Evolutionary conservation across 2,113 vertebrate genomes (phyloP).

Genomic region (Strix uralensis): DNA sequence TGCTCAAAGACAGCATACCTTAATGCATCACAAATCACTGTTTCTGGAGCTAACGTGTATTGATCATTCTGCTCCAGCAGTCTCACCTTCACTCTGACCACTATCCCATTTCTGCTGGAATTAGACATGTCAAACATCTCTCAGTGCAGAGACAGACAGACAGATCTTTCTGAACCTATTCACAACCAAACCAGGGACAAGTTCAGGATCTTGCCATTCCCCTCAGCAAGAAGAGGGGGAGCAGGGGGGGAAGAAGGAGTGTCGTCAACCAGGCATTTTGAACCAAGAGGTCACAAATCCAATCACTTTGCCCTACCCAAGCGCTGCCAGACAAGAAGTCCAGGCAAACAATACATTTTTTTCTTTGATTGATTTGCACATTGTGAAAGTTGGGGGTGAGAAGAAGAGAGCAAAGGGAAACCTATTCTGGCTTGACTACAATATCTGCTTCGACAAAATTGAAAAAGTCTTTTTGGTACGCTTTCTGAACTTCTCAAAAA

Average conservation of each 20-base stretch:
- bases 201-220: not conserved
- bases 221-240: not conserved
- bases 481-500: slow-evolving; percentile 13
- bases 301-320: slow-evolving; percentile 17
- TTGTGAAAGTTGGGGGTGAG: slow-evolving; percentile 24
- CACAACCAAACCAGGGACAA: not conserved
- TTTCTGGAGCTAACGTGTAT: not conserved
- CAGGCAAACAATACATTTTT: slow-evolving; percentile 2
- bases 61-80: not conserved
- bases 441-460: slow-evolving; percentile 36
- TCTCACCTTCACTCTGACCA: not conserved
- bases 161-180: not conserved
- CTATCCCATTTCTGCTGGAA: not conserved
- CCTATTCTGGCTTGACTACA: slow-evolving; percentile 38
- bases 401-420: slow-evolving; percentile 47
- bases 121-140: not conserved
- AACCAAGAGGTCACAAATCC: slow-evolving; percentile 37
- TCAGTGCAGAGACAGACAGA: not conserved
- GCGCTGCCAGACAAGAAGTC: not conserved
- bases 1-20: not conserved
- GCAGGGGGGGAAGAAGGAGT: not conserved
- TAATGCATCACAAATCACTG: not conserved
- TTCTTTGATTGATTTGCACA: slow-evolving; percentile 51
- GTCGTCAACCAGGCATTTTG: not conserved
- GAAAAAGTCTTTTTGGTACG: slow-evolving; percentile 18